Percentiles rank a stretch among this genome's conserved stretches.
These are phyloP conservation scores for Seriola quinqueradiata DNA, from an alignment of 2,113 vertebrate genomes.

Conservation along the genomic window DNA sequence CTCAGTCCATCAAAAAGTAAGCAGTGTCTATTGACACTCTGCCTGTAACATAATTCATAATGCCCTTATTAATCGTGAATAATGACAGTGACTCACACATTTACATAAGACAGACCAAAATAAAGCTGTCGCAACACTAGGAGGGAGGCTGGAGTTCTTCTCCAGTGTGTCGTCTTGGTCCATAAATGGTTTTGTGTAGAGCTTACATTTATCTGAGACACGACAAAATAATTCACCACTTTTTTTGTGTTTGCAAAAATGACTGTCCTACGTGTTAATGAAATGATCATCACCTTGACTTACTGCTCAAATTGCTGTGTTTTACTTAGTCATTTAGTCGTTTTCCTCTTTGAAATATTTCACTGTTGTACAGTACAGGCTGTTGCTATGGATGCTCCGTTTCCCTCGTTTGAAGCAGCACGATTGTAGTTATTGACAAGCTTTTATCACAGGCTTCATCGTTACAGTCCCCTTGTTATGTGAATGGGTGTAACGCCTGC, in stretches of 20 bases:
- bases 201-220: background rate
- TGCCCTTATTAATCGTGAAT: background rate
- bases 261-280: background rate
- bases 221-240: background rate
- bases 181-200: too few species aligned
- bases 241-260: background rate
- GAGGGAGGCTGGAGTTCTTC: too few species aligned
- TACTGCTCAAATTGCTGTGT: background rate
- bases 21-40: background rate
- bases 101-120: background rate
- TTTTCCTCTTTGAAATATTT: background rate
- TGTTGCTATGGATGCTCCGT: conserved; percentile 3
- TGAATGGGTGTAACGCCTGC: conserved; percentile 8
- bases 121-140: too few species aligned
- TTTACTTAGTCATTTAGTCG: background rate
- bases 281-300: too few species aligned
- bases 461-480: conserved; percentile 2
- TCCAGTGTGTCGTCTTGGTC: too few species aligned
- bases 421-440: conserved; percentile 16
- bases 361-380: background rate
- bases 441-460: conserved; percentile 1
- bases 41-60: background rate
- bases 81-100: background rate
- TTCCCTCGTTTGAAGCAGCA: background rate
- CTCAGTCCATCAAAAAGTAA: background rate